phyloP scores from a whole-genome alignment of 2,888 invertebrate genomes.

The Proisotoma minuta region DNA sequence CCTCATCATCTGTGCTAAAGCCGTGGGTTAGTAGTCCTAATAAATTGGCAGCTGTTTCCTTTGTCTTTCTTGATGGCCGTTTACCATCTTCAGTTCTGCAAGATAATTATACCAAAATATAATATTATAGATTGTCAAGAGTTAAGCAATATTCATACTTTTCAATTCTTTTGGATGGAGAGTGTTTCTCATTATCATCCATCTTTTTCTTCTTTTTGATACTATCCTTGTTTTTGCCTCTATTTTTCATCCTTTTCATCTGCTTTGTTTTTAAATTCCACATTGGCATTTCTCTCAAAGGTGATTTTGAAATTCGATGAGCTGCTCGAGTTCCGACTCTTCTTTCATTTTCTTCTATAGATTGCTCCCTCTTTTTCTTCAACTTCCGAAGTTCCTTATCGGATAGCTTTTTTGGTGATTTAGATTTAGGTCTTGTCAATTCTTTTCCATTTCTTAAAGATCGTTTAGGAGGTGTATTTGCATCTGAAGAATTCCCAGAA shows the following conservation, averaged over 20 bases:
- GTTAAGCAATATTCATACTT: not conserved
- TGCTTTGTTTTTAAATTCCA: constrained; percentile 28
- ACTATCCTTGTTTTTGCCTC: constrained; percentile 11
- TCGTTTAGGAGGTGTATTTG: constrained; percentile 18
- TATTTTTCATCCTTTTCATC: constrained; percentile 22
- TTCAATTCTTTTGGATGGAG: not conserved
- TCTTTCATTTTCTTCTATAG: constrained; percentile 11
- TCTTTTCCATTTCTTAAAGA: constrained; percentile 43
- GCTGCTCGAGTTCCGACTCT: constrained; percentile 40
- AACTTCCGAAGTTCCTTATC: not conserved
- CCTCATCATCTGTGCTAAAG: constrained; percentile 56
- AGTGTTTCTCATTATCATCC: not conserved
- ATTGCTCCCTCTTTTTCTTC: constrained; percentile 15
- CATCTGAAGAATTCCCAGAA: constrained; percentile 9
- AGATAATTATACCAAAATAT: not conserved
- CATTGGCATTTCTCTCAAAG: constrained; percentile 47
- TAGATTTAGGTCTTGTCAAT: constrained; percentile 25
- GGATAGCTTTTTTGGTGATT: constrained; percentile 12
- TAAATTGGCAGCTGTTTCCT: constrained; percentile 69
- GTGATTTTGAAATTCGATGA: constrained; percentile 41
- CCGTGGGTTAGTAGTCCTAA: constrained; percentile 70
- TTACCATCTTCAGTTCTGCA: constrained; percentile 9
- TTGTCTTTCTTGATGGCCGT: constrained; percentile 61
- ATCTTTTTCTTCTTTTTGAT: not conserved
- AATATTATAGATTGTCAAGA: not conserved